Evolutionary conservation across 1,140 invertebrate genomes (phyloP), one percentile per base, ranked within the genome.

Genomic region (Ceratoteleas bidentatus): DNA sequence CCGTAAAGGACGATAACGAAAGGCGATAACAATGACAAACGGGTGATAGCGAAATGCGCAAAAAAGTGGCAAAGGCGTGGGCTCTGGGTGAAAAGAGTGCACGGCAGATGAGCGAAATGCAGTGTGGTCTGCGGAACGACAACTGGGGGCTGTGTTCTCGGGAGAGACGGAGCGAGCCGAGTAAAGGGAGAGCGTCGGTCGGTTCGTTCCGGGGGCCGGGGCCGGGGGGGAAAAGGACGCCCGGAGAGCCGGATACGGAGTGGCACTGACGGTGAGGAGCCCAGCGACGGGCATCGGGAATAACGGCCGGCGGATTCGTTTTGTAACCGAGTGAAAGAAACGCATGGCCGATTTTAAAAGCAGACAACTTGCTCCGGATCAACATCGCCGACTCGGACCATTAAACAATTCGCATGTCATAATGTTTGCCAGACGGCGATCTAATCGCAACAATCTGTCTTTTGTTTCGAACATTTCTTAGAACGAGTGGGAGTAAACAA

Each of bases 181-280:
- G 78, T 49, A 65, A 73, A 50, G 66, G 47, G 61, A 70, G 66
- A 61, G 49, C 16, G 45, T n/a, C 45, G 45, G 36, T 40, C 36
- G 36, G 36, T 40, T 40, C 36, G n/a, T 72, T 24, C 56, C 15
- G 43, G 62, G 62, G 32, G 33, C 38, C 36, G 73, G 50, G 36
- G 56, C 9, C 38, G 65, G 16, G 47, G 66, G 62, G 47, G 52
- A 47, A 76, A 70, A 78, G 73, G 60, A 72, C 76, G 68, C 70
- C 73, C 77, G 82, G 77, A 74, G 66, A 80, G 77, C 69, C 77
- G 82, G 81, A 81, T 80, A 80, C 77, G 54, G 61, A 80, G 43
- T 73, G 73, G 74, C 73, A 75, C 68, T 65, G 83, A 82, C 81
- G 81, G 77, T 68, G 74, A 83, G 64, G 60, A 64, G 61, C 34